Conservation (phyloP, 37 sponge, comb jelly and placozoan species). For the Bolinopsis microptera region DNA sequence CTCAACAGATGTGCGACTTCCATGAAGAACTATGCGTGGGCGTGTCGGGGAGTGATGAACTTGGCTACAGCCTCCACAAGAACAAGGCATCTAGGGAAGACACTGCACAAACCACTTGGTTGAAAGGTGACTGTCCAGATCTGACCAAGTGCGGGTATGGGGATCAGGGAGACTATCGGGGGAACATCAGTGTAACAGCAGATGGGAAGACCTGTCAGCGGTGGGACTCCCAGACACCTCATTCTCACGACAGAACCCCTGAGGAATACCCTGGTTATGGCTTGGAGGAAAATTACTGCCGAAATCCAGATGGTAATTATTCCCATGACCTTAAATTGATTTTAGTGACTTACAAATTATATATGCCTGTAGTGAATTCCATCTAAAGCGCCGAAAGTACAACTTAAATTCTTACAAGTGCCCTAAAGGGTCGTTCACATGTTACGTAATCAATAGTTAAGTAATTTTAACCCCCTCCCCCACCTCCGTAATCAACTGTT, state of each 20-base stretch:
- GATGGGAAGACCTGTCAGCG: constrained; percentile 20
- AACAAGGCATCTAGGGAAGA: not conserved
- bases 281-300: not conserved
- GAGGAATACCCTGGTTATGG: not conserved
- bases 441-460: too few relatives aligned
- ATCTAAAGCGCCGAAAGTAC: too few relatives aligned
- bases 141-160: not conserved
- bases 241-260: not conserved
- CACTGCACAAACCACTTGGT: not conserved
- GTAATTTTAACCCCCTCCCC: too few relatives aligned
- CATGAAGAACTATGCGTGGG: not conserved
- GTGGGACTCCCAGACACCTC: constrained; percentile 20
- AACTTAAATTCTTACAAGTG: too few relatives aligned
- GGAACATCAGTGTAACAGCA: not conserved
- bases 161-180: not conserved
- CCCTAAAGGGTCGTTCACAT: too few relatives aligned
- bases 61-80: not conserved
- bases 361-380: too few relatives aligned
- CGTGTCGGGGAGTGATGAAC: not conserved
- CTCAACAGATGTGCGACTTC: not conserved
- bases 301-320: constrained; percentile 23
- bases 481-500: too few relatives aligned
- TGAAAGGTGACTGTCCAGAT: not conserved
- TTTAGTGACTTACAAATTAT: too few relatives aligned
- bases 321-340: too few relatives aligned